Conservation (phyloP, 2,797 vertebrate genomes). For the Sebastes steindachneri region DNA sequence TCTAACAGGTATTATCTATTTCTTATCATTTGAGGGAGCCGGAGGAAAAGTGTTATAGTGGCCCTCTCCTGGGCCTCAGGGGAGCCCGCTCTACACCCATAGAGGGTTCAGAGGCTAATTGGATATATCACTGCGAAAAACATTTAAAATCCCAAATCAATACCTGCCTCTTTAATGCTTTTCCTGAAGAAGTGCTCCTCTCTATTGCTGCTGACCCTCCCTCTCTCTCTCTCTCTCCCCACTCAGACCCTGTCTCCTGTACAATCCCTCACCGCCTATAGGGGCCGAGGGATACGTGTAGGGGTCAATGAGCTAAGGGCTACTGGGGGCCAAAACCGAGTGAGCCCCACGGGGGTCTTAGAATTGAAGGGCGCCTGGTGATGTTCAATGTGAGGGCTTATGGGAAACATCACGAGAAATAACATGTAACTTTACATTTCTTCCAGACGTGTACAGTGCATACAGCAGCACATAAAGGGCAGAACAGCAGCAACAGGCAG, state of each 20-base stretch:
- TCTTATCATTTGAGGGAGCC: slow-evolving; percentile 64
- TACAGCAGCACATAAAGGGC: slow-evolving; percentile 10
- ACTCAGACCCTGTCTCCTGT: slow-evolving; percentile 53
- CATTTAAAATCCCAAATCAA: slow-evolving; percentile 87
- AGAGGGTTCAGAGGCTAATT: slow-evolving; percentile 86
- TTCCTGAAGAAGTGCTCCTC: slow-evolving; percentile 80
- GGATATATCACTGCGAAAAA: slow-evolving; percentile 85
- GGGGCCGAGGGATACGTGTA: slow-evolving; percentile 62
- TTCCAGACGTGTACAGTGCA: slow-evolving; percentile 2
- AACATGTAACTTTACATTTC: slow-evolving; percentile 48
- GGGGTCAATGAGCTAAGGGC: slow-evolving; percentile 73
- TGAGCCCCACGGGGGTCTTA: slow-evolving; percentile 69
- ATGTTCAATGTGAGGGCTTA: slow-evolving; percentile 64
- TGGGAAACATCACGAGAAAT: slow-evolving; percentile 55
- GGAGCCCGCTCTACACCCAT: slow-evolving; percentile 73
- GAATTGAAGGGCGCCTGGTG: slow-evolving; percentile 61
- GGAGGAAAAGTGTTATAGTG: slow-evolving; percentile 58
- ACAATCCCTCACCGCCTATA: slow-evolving; percentile 74
- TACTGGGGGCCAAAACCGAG: slow-evolving; percentile 62
- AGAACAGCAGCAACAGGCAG: slow-evolving; percentile 41
- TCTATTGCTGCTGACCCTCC: slow-evolving; percentile 68
- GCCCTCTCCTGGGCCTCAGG: slow-evolving; percentile 60
- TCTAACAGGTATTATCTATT: slow-evolving; percentile 74
- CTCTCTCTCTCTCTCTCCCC: slow-evolving; percentile 8
- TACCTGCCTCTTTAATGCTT: slow-evolving; percentile 85